Base-by-base conservation (phyloP, 2,888 invertebrate genomes). In the Scaeva pyrastri region DNA sequence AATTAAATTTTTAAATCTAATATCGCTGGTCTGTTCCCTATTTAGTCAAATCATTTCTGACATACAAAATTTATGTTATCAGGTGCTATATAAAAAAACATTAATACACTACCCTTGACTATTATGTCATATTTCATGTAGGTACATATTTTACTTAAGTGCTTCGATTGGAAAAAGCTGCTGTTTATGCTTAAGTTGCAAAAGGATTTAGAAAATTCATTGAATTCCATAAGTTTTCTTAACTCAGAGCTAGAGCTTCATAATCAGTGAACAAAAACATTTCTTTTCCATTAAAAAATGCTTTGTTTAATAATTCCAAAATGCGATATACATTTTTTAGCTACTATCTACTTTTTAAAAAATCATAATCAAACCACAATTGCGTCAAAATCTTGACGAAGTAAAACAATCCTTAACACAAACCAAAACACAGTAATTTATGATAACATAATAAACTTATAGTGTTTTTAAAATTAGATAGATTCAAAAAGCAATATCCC, bases 181-280 rank as follows among this genome's bases (percentile, higher is more conserved):
- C 48, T 50, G 14, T 45, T 52, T 19, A 31, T 31, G 21, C 50
- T 50, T 68, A 36, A 52, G 7, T 52, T 68, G 68, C 68, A 68
- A 52, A 21, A 21, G 1, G 45, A 64, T 48, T 31, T 12, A 66
- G 4, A 66, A 48, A 64, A 66, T 31, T 31, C 45, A 66, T 48
- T 10, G 3, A 21, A 62, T 23, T 43, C 0, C 12, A 26, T n/a
- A 43, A 3, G 4, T 23, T 16, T 16, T 21, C n/a, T 14, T 10
- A 62, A 16, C 26, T 16, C 16, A 14, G 43, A 16, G 26, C 10
- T 6, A 23, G 26, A 23, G 43, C 43, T 43, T n/a, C 21, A 16
- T 39, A 14, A 19, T 19, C n/a, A n/a, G n/a, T n/a, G 8, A 14
- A 12, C 0, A 7, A 21, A 60, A 60, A 41, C 2, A 31, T 7